These are phyloP conservation scores for Mellivora capensis DNA, from an alignment of 2,113 vertebrate species.

Conservation along the genomic window DNA sequence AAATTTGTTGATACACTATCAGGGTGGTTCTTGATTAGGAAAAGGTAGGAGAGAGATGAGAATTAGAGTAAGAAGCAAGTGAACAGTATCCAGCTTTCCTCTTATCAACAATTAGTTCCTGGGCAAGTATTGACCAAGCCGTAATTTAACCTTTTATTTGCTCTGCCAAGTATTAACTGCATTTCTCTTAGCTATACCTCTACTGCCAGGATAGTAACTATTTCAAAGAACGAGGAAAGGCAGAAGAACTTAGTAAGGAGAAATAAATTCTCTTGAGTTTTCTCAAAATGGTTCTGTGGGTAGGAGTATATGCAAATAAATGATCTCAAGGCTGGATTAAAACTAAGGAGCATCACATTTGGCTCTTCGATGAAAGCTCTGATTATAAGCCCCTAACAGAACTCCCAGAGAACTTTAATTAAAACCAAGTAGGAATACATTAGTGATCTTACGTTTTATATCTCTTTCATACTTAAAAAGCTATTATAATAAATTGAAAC, in stretches of 20 bases:
- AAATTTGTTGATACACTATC: not conserved
- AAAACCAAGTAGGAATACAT: conserved; percentile 18
- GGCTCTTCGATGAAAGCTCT: not conserved
- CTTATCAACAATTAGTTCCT: not conserved
- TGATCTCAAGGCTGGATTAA: not conserved
- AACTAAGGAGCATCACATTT: not conserved
- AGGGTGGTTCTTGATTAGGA: not conserved
- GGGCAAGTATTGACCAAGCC: not conserved
- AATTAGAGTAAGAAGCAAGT: not conserved
- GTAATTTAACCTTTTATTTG: not conserved
- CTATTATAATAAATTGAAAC: conserved; percentile 49
- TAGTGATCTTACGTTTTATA: conserved; percentile 44
- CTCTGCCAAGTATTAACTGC: not conserved
- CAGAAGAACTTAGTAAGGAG: not conserved
- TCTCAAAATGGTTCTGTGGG: not conserved
- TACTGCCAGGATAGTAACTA: not conserved
- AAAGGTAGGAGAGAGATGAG: not conserved
- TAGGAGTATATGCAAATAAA: not conserved
- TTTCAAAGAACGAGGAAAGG: not conserved
- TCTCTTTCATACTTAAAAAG: conserved; percentile 43
- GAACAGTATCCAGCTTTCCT: not conserved
- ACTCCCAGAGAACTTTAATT: conserved; percentile 47
- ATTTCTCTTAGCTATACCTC: not conserved
- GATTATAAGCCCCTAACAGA: not conserved
- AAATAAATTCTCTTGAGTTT: not conserved